These are phyloP conservation scores for Setophaga petechia DNA, from an alignment of 2,113 vertebrate species.

Conservation along the genomic window DNA sequence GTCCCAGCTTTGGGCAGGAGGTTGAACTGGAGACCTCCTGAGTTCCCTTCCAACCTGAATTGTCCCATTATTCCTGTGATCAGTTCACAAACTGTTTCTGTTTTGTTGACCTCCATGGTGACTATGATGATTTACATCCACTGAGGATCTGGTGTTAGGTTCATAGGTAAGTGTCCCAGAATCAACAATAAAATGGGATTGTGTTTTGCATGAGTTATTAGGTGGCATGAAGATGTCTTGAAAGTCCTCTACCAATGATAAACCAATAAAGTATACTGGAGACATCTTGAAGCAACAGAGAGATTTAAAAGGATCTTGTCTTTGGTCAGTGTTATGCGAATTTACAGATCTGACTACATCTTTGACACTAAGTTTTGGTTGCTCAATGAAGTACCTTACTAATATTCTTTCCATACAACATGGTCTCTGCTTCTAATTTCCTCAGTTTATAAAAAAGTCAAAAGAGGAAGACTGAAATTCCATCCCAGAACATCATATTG, in stretches of 20 bases:
- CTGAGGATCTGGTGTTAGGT: not conserved
- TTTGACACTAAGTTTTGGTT: not conserved
- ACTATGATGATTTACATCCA: not conserved
- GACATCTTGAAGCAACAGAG: not conserved
- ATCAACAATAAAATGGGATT: not conserved
- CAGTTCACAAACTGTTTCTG: not conserved
- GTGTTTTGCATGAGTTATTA: not conserved
- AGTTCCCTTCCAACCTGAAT: not conserved
- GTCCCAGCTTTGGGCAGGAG: not conserved
- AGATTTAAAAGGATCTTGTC: not conserved
- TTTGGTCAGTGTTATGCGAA: not conserved
- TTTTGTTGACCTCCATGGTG: not conserved
- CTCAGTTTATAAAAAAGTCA: slow-evolving; percentile 51
- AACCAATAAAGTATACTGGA: not conserved
- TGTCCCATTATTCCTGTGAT: not conserved
- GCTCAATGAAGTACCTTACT: not conserved
- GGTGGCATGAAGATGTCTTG: not conserved
- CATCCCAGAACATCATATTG: slow-evolving; percentile 48
- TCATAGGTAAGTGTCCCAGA: not conserved
- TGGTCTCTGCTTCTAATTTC: not conserved
- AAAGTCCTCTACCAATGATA: not conserved
- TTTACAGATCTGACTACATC: not conserved
- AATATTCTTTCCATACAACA: not conserved
- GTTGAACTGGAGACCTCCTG: not conserved
- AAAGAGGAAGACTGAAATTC: slow-evolving; percentile 56